Conservation (phyloP, 2,113 vertebrate genomes). For the Glaucomys volans region DNA sequence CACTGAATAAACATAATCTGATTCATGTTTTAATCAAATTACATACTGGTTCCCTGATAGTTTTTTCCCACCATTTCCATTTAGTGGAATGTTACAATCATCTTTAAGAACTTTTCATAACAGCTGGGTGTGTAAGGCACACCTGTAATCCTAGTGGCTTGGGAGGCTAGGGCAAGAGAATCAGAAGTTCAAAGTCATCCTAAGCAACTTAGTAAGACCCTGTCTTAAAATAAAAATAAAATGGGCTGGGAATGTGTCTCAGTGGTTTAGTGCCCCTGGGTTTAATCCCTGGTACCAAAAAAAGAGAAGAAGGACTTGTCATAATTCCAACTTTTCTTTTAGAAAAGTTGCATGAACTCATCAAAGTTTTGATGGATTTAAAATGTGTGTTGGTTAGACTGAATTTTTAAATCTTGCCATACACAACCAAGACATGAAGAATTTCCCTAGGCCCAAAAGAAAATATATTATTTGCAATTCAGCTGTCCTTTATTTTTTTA, state of each 20-base stretch:
- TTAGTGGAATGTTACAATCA: neutral
- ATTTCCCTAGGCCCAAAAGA: neutral
- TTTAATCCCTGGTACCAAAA: too few species aligned
- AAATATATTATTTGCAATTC: neutral
- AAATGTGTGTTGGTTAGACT: neutral
- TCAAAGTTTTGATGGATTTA: slow-evolving; percentile 18
- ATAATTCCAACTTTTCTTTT: neutral
- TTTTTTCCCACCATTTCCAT: neutral
- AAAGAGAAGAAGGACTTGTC: too few species aligned
- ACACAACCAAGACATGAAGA: neutral
- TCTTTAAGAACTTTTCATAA: neutral
- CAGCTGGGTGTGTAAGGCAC: too few species aligned
- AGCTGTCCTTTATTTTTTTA: slow-evolving; percentile 1
- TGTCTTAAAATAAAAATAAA: too few species aligned
- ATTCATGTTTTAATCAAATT: slow-evolving; percentile 23
- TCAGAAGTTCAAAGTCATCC: too few species aligned
- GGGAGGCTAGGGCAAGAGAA: too few species aligned
- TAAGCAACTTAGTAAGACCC: too few species aligned
- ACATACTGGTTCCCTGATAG: neutral
- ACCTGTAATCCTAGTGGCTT: too few species aligned
- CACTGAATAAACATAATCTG: neutral
- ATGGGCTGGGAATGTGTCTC: too few species aligned
- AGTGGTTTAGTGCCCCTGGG: too few species aligned
- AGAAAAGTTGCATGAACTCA: neutral
- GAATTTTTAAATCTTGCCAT: neutral